These are phyloP conservation scores for Pissodes strobi DNA, from an alignment of 1,140 invertebrate species.

Conservation along the genomic window DNA sequence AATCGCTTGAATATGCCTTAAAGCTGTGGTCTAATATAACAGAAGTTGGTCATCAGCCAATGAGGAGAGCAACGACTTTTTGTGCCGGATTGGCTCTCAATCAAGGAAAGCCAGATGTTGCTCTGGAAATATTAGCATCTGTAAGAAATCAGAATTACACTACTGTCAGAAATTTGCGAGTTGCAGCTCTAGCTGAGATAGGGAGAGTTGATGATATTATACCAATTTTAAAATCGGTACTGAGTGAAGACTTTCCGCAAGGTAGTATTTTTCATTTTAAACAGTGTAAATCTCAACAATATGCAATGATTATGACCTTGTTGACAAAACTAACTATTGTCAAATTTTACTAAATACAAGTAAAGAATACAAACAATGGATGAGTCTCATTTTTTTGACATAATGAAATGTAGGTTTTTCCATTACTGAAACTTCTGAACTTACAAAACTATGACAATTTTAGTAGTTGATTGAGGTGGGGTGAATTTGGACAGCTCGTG, in stretches of 20 bases:
- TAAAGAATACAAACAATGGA: too few relatives aligned
- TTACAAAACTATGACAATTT: too few relatives aligned
- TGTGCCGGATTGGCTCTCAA: conserved; percentile 69
- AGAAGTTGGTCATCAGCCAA: conserved; percentile 59
- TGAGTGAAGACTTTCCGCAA: conserved; percentile 63
- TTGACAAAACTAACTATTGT: too few relatives aligned
- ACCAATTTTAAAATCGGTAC: conserved; percentile 61
- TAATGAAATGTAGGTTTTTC: too few relatives aligned
- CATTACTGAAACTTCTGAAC: too few relatives aligned
- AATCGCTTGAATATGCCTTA: conserved; percentile 68
- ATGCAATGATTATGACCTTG: too few relatives aligned
- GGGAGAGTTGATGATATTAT: conserved; percentile 68
- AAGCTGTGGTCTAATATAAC: conserved; percentile 65
- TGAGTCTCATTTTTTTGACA: too few relatives aligned
- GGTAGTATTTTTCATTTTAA: too few relatives aligned
- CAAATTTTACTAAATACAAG: too few relatives aligned
- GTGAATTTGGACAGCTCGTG: too few relatives aligned
- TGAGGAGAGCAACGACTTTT: conserved; percentile 66
- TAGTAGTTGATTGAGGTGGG: too few relatives aligned
- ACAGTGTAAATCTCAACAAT: too few relatives aligned
- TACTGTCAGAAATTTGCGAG: conserved; percentile 66
- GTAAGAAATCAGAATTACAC: conserved; percentile 64
- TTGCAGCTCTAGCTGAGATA: conserved; percentile 63
- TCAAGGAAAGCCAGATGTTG: conserved; percentile 67
- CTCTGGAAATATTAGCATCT: conserved; percentile 67